Conservation (phyloP, 2,888 invertebrate genomes). For the Rhodophaea formosa region DNA sequence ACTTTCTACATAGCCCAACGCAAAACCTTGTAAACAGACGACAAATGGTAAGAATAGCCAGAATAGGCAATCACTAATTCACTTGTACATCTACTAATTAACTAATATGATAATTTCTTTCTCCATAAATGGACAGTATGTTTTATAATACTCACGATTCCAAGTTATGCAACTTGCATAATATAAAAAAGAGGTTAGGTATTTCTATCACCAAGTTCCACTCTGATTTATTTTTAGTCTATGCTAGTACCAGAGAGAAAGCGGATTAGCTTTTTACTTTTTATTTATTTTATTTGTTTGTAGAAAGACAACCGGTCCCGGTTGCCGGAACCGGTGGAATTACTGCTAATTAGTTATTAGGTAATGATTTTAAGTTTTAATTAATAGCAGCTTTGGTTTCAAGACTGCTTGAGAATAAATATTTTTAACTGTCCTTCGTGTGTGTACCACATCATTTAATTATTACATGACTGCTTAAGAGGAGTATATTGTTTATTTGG, state of each 20-base stretch:
- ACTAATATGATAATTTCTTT: too few species aligned
- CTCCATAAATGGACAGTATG: too few species aligned
- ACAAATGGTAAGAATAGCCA: too few species aligned
- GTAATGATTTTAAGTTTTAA: not conserved
- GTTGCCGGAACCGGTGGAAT: not conserved
- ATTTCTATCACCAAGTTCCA: not conserved
- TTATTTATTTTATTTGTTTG: conserved; percentile 36
- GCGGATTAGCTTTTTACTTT: conserved; percentile 35
- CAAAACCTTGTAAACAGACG: too few species aligned
- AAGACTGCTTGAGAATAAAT: not conserved
- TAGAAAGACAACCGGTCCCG: conserved; percentile 23
- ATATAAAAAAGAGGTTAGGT: not conserved
- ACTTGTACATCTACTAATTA: too few species aligned
- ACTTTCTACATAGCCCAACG: too few species aligned
- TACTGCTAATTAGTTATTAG: conserved; percentile 3
- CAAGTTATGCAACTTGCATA: not conserved
- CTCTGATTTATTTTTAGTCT: conserved; percentile 12
- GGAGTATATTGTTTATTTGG: too few species aligned
- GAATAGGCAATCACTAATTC: too few species aligned
- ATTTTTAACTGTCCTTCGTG: not conserved
- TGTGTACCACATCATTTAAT: not conserved
- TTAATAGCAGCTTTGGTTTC: not conserved
- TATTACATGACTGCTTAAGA: too few species aligned
- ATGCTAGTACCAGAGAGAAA: conserved; percentile 32
- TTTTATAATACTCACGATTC: not conserved